These are phyloP conservation scores for Caenorhabditis becei DNA, from an alignment of 2,888 invertebrate species.

Conservation along the genomic window DNA sequence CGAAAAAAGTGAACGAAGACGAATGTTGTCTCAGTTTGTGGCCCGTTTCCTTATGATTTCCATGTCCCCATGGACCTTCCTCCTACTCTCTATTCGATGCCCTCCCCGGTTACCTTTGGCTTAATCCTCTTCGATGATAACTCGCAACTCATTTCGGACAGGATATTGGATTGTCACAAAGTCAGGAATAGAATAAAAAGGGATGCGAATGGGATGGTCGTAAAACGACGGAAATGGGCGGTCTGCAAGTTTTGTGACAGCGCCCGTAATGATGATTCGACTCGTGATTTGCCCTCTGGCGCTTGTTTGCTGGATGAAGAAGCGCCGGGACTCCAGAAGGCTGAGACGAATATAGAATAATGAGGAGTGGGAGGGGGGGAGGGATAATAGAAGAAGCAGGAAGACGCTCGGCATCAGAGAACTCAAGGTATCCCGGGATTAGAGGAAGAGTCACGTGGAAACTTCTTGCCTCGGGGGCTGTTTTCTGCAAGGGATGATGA, in stretches of 20 bases:
- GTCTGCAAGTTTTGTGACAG: conserved; percentile 15
- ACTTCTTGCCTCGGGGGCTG: background rate
- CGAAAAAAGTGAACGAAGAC: conserved; percentile 40
- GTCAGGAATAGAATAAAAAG: conserved; percentile 7
- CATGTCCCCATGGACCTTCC: conserved; percentile 23
- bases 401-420: conserved; percentile 16
- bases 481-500: background rate
- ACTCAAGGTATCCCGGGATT: background rate
- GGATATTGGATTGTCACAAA: background rate
- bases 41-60: conserved; percentile 28
- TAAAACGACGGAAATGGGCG: conserved; percentile 40
- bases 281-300: conserved; percentile 54
- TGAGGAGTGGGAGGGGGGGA: conserved; percentile 11
- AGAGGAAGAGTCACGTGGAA: background rate
- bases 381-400: conserved; percentile 22
- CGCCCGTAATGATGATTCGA: conserved; percentile 52
- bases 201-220: conserved; percentile 20
- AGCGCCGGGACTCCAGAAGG: conserved; percentile 5
- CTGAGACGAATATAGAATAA: conserved; percentile 22
- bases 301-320: conserved; percentile 33
- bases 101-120: conserved; percentile 38
- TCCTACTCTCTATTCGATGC: background rate
- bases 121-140: conserved; percentile 42
- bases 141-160: conserved; percentile 6
- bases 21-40: conserved; percentile 34